Conservation (phyloP, 2,888 invertebrate genomes). For the Gisinianus flammeolus region DNA sequence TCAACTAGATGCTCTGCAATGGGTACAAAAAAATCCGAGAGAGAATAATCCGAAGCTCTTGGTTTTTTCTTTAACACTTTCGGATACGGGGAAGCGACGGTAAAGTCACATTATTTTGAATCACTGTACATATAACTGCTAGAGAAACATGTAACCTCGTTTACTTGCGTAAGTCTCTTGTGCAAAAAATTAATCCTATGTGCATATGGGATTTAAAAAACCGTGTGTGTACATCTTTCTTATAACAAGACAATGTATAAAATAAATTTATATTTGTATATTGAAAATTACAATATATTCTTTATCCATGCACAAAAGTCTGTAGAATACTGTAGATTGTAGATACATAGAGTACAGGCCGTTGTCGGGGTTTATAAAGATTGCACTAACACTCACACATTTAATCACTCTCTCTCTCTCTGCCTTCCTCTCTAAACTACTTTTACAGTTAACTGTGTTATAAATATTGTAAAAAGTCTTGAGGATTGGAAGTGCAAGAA, state of each 20-base stretch:
- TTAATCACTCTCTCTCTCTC: not conserved
- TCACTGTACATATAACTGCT: not conserved
- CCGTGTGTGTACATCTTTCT: too few species aligned
- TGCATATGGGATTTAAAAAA: too few species aligned
- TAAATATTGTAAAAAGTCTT: conserved; percentile 23
- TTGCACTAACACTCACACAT: not conserved
- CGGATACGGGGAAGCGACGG: not conserved
- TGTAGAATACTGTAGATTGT: too few species aligned
- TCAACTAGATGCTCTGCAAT: not conserved
- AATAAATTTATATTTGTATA: too few species aligned
- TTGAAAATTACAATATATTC: not conserved
- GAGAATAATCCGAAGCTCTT: not conserved
- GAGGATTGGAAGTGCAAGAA: not conserved
- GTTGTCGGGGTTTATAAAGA: not conserved
- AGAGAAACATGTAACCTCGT: not conserved
- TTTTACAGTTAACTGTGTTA: conserved; percentile 8
- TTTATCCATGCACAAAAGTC: not conserved
- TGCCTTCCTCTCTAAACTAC: not conserved
- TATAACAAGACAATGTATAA: too few species aligned
- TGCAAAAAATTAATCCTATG: too few species aligned
- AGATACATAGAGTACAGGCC: not conserved
- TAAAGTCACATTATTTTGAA: conserved; percentile 3
- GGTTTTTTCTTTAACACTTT: too few species aligned
- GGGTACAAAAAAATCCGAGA: not conserved
- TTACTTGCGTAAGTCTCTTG: conserved; percentile 1